A percentile compares a stretch with the other conserved stretches of the same genome.
These are phyloP conservation scores for Luehdorfia chinensis DNA, from an alignment of 1,140 invertebrate genomes.

Conservation along the genomic window DNA sequence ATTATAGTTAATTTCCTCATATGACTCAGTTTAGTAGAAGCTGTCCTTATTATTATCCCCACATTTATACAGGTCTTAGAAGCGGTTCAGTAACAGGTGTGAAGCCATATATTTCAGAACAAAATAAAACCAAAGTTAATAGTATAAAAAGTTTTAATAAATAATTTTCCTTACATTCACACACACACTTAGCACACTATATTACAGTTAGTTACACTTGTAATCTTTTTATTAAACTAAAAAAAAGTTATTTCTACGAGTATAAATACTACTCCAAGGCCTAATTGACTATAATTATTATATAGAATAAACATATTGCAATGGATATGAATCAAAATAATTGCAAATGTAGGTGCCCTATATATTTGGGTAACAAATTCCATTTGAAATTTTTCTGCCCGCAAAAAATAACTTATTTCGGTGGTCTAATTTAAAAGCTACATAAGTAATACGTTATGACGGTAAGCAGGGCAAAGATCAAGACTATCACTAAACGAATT, in stretches of 20 bases:
- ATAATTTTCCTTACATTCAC: slow-evolving; percentile 57
- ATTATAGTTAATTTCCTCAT: no score
- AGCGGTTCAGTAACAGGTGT: no score
- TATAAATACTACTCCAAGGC: neutral
- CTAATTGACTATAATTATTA: slow-evolving; percentile 3
- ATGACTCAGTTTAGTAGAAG: no score
- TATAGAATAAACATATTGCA: neutral
- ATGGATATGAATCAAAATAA: neutral
- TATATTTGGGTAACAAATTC: neutral
- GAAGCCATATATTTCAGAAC: no score
- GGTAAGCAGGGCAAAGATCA: no score
- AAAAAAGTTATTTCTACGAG: slow-evolving; percentile 20
- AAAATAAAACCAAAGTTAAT: neutral
- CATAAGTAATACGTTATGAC: no score
- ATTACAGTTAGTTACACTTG: slow-evolving; percentile 57
- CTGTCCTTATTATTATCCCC: no score
- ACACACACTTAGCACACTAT: slow-evolving; percentile 53
- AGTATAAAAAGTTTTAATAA: slow-evolving; percentile 35
- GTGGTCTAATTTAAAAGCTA: neutral
- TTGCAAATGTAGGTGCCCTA: neutral
- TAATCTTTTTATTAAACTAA: slow-evolving; percentile 24
- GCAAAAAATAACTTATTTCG: neutral
- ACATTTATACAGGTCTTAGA: no score
- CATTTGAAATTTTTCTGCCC: neutral
- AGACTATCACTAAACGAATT: no score